These are phyloP conservation scores for Saccopteryx leptura DNA, from an alignment of 2,113 vertebrate species.

Conservation along the genomic window DNA sequence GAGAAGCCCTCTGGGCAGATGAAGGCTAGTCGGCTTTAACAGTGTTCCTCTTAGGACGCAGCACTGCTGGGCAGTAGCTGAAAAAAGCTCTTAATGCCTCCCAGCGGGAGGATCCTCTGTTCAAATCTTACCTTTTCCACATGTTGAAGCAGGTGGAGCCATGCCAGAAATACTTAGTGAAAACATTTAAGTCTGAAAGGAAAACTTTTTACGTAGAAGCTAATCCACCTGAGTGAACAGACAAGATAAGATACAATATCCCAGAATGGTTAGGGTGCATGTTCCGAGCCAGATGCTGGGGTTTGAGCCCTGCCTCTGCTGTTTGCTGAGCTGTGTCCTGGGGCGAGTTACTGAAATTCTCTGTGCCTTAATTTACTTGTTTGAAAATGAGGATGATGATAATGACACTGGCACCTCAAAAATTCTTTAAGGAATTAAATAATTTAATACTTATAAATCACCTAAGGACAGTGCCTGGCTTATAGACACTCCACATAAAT, in stretches of 20 bases:
- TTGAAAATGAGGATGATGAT: slow-evolving; percentile 4
- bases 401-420: neutral
- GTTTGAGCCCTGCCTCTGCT: neutral
- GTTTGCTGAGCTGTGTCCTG: neutral
- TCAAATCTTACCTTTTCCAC: neutral
- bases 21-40: neutral
- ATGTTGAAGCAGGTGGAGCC: neutral
- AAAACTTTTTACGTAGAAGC: neutral
- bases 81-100: neutral
- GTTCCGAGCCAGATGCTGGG: neutral
- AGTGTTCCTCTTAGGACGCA: neutral
- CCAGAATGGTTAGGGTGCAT: neutral
- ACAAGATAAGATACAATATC: neutral
- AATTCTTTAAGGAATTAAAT: slow-evolving; percentile 18
- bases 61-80: neutral
- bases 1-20: neutral
- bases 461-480: neutral
- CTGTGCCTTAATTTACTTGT: neutral
- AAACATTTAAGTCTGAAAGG: neutral
- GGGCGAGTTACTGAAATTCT: neutral
- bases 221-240: neutral
- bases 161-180: neutral
- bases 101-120: neutral
- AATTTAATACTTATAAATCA: neutral
- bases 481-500: neutral